Evolutionary conservation across 2,888 invertebrate species (phyloP), one percentile per base, ranked within the genome.

Genomic region (Nasonovia ribisnigri): DNA sequence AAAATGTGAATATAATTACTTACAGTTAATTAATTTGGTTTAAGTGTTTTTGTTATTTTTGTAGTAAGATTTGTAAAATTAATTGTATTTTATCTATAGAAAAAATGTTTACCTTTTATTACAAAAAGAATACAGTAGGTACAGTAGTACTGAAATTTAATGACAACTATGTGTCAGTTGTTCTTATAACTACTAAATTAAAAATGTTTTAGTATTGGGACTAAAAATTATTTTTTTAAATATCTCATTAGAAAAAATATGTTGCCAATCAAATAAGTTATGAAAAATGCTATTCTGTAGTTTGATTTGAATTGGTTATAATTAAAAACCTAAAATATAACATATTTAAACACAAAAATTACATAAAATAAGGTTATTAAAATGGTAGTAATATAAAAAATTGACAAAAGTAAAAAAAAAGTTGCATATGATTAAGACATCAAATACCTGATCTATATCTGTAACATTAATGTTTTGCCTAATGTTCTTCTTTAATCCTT

Each of bases 361-460:
- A 42, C 42, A 26, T 86, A 43, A 43, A 87, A 36, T 36, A 42
- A 48, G 43, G 88, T 88, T 16, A 77, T 88, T 16, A 77, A 88
- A 51, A 92, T 88, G 29, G 3, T 43, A 77, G 46, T n/a, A n/a
- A n/a, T 88, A 26, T 88, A 88, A 67, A 26, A 77, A 84, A 26
- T 57, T 89, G 24, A 93, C 90, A 84, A 93, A 54, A n/a, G 60
- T 57, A 57, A 48, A 46, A 84, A 93, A 90, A 86, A 86, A 36
- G 2, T 36, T 93, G 90, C 67, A 60, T 67, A 48, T 90, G 57
- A 93, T 87, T 90, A 93, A 51, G 86, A 93, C 87, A 67, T 86
- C 57, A 93, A 93, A 93, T 93, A 93, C 93, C 93, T 93, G 93
- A 93, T 93, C 88, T 51, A 93, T 90, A 90, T 93, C 86, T 93